A percentile compares a stretch with the other conserved stretches of the same genome.
Conservation (phyloP, 1,140 invertebrate species). For the Trichomalopsis sarcophagae region DNA sequence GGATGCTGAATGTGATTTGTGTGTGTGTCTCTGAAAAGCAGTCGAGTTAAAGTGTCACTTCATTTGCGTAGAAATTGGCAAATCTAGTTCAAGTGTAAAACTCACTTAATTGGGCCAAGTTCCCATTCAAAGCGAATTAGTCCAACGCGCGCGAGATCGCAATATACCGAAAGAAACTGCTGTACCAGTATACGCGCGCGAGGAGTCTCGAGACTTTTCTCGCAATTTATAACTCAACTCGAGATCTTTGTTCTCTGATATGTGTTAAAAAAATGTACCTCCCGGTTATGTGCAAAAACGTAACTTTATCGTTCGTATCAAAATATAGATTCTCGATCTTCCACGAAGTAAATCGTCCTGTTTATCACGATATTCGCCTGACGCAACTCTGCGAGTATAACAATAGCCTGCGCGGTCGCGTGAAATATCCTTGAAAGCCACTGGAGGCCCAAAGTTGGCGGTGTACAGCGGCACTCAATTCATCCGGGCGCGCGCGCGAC, state of each 20-base stretch:
- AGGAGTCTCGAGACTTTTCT: not conserved
- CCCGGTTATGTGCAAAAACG: too few species aligned
- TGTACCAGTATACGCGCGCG: not conserved
- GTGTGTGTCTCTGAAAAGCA: not conserved
- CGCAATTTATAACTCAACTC: too few species aligned
- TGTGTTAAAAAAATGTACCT: too few species aligned
- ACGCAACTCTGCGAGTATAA: not conserved
- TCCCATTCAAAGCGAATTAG: slow-evolving; percentile 1
- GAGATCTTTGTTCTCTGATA: too few species aligned
- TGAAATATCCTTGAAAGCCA: slow-evolving; percentile 24
- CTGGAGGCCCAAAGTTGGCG: not conserved
- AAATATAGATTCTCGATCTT: too few species aligned
- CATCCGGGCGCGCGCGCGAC: not conserved
- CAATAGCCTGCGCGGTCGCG: not conserved
- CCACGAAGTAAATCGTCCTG: too few species aligned
- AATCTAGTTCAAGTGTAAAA: slow-evolving; percentile 35
- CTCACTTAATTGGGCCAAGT: slow-evolving; percentile 18
- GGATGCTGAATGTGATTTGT: not conserved
- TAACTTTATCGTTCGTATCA: too few species aligned
- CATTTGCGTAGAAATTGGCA: slow-evolving; percentile 1
- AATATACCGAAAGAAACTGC: not conserved
- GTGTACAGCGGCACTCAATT: not conserved
- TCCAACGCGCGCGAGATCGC: not conserved
- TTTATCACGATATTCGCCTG: too few species aligned
- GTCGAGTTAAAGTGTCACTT: not conserved